phyloP scores from a whole-genome alignment of 2,888 invertebrate species.

The Drosophila barbarae region DNA sequence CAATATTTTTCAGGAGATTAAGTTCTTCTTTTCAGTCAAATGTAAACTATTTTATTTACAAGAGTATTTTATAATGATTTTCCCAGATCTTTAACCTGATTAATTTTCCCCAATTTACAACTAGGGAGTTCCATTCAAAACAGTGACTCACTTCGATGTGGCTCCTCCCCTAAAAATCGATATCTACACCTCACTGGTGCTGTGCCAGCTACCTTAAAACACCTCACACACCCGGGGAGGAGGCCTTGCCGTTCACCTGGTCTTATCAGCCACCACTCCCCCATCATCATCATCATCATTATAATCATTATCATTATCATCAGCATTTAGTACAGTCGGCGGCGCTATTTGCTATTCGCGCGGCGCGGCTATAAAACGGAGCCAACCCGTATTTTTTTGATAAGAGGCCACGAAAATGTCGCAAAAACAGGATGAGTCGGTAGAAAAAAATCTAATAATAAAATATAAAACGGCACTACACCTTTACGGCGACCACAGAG shows the following conservation, averaged over 20 bases:
- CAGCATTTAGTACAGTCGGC: conserved; percentile 11
- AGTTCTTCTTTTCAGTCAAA: too few relatives aligned
- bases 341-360: conserved; percentile 31
- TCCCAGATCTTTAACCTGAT: background rate
- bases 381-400: conserved; percentile 48
- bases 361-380: conserved; percentile 50
- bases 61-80: background rate
- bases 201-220: conserved; percentile 9
- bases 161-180: conserved; percentile 11
- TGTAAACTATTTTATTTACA: background rate
- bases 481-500: conserved; percentile 52
- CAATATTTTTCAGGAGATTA: background rate
- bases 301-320: conserved; percentile 11
- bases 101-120: background rate
- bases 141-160: background rate
- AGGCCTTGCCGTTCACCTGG: background rate
- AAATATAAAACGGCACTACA: conserved; percentile 35
- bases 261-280: conserved; percentile 7
- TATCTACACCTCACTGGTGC: conserved; percentile 2
- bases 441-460: conserved; percentile 52
- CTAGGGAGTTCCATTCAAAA: background rate
- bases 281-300: conserved; percentile 4
- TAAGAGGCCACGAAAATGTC: conserved; percentile 61
- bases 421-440: conserved; percentile 62
- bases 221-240: background rate